These are phyloP conservation scores for Pyralis farinalis DNA, from an alignment of 2,888 invertebrate genomes.

Conservation along the genomic window DNA sequence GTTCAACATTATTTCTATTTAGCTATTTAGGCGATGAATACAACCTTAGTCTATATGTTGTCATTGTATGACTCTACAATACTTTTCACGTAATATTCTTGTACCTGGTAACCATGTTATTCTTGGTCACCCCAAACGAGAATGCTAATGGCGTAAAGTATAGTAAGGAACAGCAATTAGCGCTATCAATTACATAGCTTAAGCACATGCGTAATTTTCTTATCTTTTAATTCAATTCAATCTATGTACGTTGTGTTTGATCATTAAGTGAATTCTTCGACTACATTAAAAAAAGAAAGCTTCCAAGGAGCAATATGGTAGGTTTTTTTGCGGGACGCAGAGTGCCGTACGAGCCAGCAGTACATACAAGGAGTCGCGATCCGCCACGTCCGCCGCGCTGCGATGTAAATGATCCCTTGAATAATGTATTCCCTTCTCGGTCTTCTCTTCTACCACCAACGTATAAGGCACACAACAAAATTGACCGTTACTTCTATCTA, in stretches of 20 bases:
- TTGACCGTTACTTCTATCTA: slow-evolving; percentile 68
- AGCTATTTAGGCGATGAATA: too few relatives aligned
- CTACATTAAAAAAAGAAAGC: slow-evolving; percentile 61
- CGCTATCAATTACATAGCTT: slow-evolving; percentile 8
- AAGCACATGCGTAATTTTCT: slow-evolving; percentile 6
- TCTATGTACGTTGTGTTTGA: slow-evolving; percentile 47
- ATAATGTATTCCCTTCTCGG: slow-evolving; percentile 76
- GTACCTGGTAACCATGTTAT: neutral
- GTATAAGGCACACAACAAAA: slow-evolving; percentile 66
- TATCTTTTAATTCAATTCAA: slow-evolving; percentile 48
- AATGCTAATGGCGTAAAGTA: neutral
- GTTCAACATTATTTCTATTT: slow-evolving; percentile 12
- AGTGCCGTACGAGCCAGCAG: slow-evolving; percentile 59
- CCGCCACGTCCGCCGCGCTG: slow-evolving; percentile 59
- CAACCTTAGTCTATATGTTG: neutral
- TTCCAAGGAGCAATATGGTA: slow-evolving; percentile 60
- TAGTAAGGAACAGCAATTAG: slow-evolving; percentile 3
- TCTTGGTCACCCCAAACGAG: neutral
- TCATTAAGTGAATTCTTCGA: slow-evolving; percentile 59
- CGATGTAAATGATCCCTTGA: slow-evolving; percentile 79
- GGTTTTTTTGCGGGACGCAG: slow-evolving; percentile 55
- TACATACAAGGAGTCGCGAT: slow-evolving; percentile 67
- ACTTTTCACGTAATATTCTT: neutral
- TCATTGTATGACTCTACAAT: neutral
- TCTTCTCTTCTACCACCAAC: slow-evolving; percentile 55